Conservation (phyloP, 2,888 invertebrate species). For the Brachylomia viminalis region DNA sequence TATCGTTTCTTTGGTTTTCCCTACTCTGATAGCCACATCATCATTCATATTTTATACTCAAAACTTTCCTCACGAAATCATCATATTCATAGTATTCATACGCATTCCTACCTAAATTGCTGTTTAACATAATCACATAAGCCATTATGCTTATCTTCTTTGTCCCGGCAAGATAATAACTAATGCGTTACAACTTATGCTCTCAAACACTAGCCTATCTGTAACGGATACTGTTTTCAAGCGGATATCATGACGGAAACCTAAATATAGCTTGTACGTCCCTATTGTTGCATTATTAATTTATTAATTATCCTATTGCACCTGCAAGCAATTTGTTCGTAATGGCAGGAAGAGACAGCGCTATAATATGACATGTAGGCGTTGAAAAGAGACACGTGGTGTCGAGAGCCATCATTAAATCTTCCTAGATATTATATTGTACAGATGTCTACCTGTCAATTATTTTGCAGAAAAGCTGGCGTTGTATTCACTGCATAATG, state of each 20-base stretch:
- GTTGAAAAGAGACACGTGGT: constrained; percentile 3
- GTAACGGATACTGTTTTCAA: background rate
- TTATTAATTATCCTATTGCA: constrained; percentile 9
- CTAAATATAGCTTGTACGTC: background rate
- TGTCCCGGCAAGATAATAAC: background rate
- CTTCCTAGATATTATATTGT: background rate
- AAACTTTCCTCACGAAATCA: background rate
- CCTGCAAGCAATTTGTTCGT: constrained; percentile 14
- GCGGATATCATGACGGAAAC: background rate
- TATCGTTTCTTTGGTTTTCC: background rate
- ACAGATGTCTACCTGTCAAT: constrained; percentile 25
- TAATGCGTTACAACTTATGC: background rate
- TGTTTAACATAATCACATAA: background rate
- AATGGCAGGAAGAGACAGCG: background rate
- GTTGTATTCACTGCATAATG: background rate
- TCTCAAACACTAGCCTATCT: no score
- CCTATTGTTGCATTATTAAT: constrained; percentile 2
- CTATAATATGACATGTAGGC: constrained; percentile 1
- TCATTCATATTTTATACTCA: background rate
- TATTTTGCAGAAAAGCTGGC: constrained; percentile 13
- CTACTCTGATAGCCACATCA: background rate
- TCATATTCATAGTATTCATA: background rate
- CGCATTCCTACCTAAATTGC: background rate
- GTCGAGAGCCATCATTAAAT: constrained; percentile 5
- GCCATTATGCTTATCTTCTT: background rate